Evolutionary conservation across 2,113 vertebrate genomes (phyloP), one percentile per base, ranked within the genome.

Genomic region (Romanogobio albipinnatus): DNA sequence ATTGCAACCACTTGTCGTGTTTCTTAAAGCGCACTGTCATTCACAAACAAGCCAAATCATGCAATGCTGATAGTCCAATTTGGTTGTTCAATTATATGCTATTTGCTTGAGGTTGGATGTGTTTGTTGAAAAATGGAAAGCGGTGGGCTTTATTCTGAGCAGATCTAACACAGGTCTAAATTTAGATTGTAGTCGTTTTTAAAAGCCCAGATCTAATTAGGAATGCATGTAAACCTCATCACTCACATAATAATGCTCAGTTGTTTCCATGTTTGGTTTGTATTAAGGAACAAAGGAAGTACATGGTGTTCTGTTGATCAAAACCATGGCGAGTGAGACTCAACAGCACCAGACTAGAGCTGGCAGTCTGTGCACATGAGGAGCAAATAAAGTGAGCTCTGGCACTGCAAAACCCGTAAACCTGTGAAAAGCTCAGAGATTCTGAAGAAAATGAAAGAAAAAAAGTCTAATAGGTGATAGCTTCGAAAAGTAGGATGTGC

Each of bases 221-320:
- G 66, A 88, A 86, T 86, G 84, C 85, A 73, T 84, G 87, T 84
- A 81, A 86, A 86, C 59, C 77, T n/a, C 79, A 80, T 84, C 82
- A 58, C 51, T 62, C 77, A 36, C 45, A n/a, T 81, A 78, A 88
- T 85, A 86, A 88, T 86, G 66, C 76, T 36, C 82, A 81, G 81
- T 88, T 88, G 87, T 84, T 75, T 88, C 77, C 51, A 2, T 88
- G 85, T 86, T 88, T 88, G 87, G 85, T 86, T 88, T 82, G 81
- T 56, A 77, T 86, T 88, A 88, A 58, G 70, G 85, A 88, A 88
- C 87, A 88, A 88, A 86, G 82, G 53, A 83, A 88, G 85, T 82
- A 84, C 85, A 86, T 82, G 85, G 45, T 81, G 71, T 82, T 77
- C 73, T 86, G 64, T 47, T 86, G 77, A 88, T 76, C 61, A 15